Conservation (phyloP, 2,888 invertebrate species). For the Piscicola geometra region DNA sequence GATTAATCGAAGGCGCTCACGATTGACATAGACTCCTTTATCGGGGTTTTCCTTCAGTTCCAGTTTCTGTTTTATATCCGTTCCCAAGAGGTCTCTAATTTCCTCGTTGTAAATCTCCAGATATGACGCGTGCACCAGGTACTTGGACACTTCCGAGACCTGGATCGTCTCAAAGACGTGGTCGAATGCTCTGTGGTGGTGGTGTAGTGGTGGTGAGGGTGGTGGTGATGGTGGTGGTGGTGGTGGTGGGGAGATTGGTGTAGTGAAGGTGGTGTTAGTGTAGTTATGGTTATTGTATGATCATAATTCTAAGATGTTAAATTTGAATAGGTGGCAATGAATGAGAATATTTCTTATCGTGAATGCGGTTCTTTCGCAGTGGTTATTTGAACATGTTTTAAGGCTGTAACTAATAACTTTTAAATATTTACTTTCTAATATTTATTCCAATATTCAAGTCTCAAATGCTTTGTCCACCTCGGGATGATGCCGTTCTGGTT, state of each 20-base stretch:
- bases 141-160: conserved; percentile 65
- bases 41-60: conserved; percentile 68
- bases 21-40: conserved; percentile 65
- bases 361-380: too few relatives aligned
- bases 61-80: conserved; percentile 61
- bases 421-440: too few relatives aligned
- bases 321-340: too few relatives aligned
- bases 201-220: background rate
- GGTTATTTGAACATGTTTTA: too few relatives aligned
- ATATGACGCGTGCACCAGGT: conserved; percentile 71
- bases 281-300: too few relatives aligned
- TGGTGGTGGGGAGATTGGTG: too few relatives aligned
- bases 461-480: conserved; percentile 49
- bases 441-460: too few relatives aligned
- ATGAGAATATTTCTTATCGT: too few relatives aligned
- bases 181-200: conserved; percentile 66
- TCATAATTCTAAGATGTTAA: too few relatives aligned
- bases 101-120: conserved; percentile 81
- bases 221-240: too few relatives aligned
- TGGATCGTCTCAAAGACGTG: conserved; percentile 72
- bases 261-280: too few relatives aligned
- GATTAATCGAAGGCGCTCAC: conserved; percentile 47
- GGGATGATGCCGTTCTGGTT: conserved; percentile 65
- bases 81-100: conserved; percentile 67
- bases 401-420: too few relatives aligned